phyloP scores from a whole-genome alignment of 2,113 vertebrate species.

The Chloebia gouldiae region DNA sequence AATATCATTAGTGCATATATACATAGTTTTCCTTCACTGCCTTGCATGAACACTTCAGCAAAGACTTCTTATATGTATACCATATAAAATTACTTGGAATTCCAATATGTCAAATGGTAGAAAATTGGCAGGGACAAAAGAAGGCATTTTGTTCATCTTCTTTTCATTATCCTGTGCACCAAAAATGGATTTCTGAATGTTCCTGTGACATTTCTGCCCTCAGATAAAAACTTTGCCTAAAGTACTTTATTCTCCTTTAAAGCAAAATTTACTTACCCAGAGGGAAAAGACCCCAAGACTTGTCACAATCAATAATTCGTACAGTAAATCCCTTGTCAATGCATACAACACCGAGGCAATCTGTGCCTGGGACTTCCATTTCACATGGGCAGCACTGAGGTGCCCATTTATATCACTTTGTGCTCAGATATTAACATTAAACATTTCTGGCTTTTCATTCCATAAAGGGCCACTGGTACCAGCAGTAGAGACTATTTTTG shows the following conservation, averaged over 20 bases:
- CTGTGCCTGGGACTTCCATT: not conserved
- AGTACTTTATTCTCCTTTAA: not conserved
- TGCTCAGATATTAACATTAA: not conserved
- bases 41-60: not conserved
- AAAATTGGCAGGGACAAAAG: not conserved
- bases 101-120: not conserved
- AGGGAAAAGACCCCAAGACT: not conserved
- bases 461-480: not conserved
- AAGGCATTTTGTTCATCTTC: not conserved
- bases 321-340: not conserved
- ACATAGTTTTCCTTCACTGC: not conserved
- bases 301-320: not conserved
- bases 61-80: slow-evolving; percentile 1
- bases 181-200: not conserved
- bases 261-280: not conserved
- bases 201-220: not conserved
- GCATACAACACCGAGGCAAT: fast-evolving
- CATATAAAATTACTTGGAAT: not conserved
- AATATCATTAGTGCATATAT: not conserved
- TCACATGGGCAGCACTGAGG: not conserved
- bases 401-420: not conserved
- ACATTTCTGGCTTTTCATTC: not conserved
- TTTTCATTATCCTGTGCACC: not conserved
- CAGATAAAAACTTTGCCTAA: not conserved
- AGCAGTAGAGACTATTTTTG: not conserved